Base-by-base conservation (phyloP, 1,140 invertebrate species). In the Drosophila tristis region DNA sequence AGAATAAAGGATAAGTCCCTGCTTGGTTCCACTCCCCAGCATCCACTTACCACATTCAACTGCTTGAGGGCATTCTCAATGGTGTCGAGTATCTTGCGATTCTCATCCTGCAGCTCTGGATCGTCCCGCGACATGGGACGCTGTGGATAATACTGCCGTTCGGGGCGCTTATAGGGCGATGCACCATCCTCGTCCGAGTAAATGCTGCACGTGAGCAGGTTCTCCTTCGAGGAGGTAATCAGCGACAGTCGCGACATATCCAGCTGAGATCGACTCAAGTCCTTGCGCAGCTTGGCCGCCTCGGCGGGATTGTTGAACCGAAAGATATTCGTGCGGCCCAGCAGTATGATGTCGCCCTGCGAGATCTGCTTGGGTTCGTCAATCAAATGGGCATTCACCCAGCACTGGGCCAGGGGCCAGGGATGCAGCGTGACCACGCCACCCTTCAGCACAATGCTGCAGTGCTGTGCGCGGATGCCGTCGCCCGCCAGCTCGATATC, bases 261-360 rank as follows among this genome's bases (percentile, higher is more conserved):
- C 90, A 95, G 93, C 75, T 94, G 94, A 23, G 95, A 94, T 7
- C 94, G 94, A 73, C 94, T 94, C 93, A 84, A 95, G 94, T 90
- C 95, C 93, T 92, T 95, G 42, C 97, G 94, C 48, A 98, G 92
- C 91, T 97, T 96, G 11, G 97, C 97, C 11, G 97, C 97, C 92
- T 98, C 97, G 0, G 94, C 96, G 25, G 97, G 97, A 93, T 98
- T 97, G 92, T 98, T 98, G 92, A 97, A 98, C 39, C 97, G 95
- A 92, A 98, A 98, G 94, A 98, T 97, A 91, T 97, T 98, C 44
- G 96, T 97, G 68, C 96, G 95, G 2, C 97, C 97, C 16, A 98
- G 93, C 26, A 98, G 92, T 31, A 98, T 96, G 29, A 97, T 96
- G 62, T 93, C 94, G 93, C 95, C 96, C 93, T 97, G 97, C 20